These are phyloP conservation scores for Tiaroga cobitis DNA, from an alignment of 2,797 vertebrate species.

Conservation along the genomic window DNA sequence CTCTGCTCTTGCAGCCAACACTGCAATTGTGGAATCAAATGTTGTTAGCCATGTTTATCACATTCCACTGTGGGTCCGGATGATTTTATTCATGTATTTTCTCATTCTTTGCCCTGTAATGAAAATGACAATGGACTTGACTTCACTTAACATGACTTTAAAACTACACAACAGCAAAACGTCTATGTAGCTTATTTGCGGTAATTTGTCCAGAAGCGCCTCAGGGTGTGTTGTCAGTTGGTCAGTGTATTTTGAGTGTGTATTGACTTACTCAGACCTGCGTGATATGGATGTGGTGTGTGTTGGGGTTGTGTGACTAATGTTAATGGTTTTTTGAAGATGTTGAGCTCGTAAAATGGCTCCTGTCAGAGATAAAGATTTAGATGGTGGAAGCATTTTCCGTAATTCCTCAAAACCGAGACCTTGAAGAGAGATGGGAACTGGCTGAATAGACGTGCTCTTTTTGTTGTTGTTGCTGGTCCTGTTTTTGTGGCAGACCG, in stretches of 20 bases:
- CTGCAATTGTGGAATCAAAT: no score
- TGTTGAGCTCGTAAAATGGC: slow-evolving; percentile 28
- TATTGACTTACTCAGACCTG: slow-evolving; percentile 8
- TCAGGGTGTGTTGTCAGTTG: slow-evolving; percentile 10
- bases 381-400: slow-evolving; percentile 65
- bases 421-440: slow-evolving; percentile 64
- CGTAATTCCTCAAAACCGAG: slow-evolving; percentile 65
- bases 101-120: no score
- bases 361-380: slow-evolving; percentile 66
- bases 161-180: neutral
- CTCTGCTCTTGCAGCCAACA: no score
- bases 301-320: neutral
- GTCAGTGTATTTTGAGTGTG: slow-evolving; percentile 17
- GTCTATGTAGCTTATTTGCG: neutral
- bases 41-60: neutral
- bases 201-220: neutral
- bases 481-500: neutral
- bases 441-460: neutral
- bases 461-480: neutral
- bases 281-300: slow-evolving; percentile 7
- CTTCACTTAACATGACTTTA: slow-evolving; percentile 1
- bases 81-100: neutral
- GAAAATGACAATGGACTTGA: neutral
- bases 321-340: slow-evolving; percentile 29
- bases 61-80: neutral